These are phyloP conservation scores for Chironomus tepperi DNA, from an alignment of 1,140 invertebrate genomes.

Conservation along the genomic window DNA sequence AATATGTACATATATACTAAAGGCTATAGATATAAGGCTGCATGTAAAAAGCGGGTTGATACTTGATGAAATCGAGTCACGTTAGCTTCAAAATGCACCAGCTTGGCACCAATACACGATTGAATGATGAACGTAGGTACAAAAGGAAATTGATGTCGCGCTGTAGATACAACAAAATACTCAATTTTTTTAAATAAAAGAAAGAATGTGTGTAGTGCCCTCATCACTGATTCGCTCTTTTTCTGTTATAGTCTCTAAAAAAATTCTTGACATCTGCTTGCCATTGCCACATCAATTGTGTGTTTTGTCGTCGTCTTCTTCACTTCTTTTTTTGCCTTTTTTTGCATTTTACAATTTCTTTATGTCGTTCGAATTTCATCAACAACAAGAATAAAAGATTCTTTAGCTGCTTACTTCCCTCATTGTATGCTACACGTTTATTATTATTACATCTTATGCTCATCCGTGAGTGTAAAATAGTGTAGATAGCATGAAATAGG, in stretches of 20 bases:
- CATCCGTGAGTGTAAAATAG: too few species aligned
- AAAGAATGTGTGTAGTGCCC: not conserved
- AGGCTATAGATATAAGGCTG: not conserved
- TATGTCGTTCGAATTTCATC: not conserved
- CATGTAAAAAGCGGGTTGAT: constrained; percentile 5
- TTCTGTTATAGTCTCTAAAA: not conserved
- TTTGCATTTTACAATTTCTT: not conserved
- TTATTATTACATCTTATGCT: too few species aligned
- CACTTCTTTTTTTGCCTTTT: not conserved
- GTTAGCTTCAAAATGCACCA: not conserved
- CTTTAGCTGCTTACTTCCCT: not conserved
- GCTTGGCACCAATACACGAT: constrained; percentile 5
- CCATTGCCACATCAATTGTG: too few species aligned
- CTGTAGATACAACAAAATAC: not conserved
- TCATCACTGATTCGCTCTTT: not conserved
- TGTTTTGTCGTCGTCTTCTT: not conserved
- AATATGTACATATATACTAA: not conserved
- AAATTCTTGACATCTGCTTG: too few species aligned
- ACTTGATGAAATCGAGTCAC: constrained; percentile 1
- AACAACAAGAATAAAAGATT: not conserved
- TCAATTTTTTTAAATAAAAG: not conserved
- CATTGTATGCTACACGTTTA: not conserved
- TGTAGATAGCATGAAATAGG: not conserved
- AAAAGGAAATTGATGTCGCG: constrained; percentile 12
- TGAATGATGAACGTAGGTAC: not conserved